Conservation (phyloP, 2,888 invertebrate species). For the Malacosoma neustria region DNA sequence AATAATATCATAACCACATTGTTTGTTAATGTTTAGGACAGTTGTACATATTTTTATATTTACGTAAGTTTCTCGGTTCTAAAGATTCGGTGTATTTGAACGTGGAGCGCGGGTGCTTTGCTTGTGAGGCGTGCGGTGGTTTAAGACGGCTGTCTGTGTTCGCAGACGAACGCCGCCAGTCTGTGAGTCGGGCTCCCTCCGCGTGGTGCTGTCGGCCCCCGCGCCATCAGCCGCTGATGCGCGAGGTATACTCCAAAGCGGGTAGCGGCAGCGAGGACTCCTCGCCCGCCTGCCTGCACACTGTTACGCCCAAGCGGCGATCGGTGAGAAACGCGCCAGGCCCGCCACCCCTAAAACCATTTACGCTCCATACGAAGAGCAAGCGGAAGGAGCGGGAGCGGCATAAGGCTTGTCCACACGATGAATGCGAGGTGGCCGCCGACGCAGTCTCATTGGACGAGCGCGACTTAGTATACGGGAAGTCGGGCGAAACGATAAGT, state of each 20-base stretch:
- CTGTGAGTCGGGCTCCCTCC: conserved; percentile 33
- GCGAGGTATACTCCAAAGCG: conserved; percentile 74
- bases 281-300: conserved; percentile 69
- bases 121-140: neutral
- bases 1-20: too few relatives aligned
- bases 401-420: conserved; percentile 3
- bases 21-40: too few relatives aligned
- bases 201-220: conserved; percentile 27
- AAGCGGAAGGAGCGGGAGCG: conserved; percentile 19
- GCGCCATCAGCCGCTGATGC: conserved; percentile 43
- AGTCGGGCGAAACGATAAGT: conserved; percentile 5
- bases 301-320: conserved; percentile 29
- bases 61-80: too few relatives aligned
- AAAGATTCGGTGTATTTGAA: neutral
- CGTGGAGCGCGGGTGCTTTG: neutral
- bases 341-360: conserved; percentile 27
- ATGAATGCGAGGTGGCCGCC: conserved; percentile 73
- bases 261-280: conserved; percentile 36
- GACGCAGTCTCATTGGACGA: conserved; percentile 60
- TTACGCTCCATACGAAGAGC: conserved; percentile 25
- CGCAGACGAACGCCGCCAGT: conserved; percentile 32
- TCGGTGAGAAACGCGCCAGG: conserved; percentile 33
- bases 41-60: too few relatives aligned
- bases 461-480: conserved; percentile 11
- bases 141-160: conserved; percentile 10